Percentiles rank a stretch among this genome's conserved stretches.
phyloP scores from a whole-genome alignment of 1,140 invertebrate species.

The Anoplolepis gracilipes region DNA sequence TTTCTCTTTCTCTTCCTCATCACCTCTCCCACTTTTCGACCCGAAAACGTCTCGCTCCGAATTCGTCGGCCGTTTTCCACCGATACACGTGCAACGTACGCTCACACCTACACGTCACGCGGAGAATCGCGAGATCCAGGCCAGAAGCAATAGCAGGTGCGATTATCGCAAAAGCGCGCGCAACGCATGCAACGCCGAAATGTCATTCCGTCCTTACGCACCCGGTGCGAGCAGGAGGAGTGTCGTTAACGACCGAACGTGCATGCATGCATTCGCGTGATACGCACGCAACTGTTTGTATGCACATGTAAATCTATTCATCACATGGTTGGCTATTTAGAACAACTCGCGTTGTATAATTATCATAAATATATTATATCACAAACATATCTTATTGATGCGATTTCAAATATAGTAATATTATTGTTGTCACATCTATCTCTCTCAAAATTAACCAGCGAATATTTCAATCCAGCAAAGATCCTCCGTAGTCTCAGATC shows the following conservation, averaged over 20 bases:
- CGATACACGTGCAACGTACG: neutral
- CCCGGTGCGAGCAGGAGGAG: slow-evolving; percentile 56
- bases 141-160: slow-evolving; percentile 72
- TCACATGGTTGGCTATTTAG: neutral
- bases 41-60: slow-evolving; percentile 19
- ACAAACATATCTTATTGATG: neutral
- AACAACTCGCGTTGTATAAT: neutral
- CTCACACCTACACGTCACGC: neutral
- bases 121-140: neutral
- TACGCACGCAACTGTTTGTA: neutral
- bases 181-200: slow-evolving; percentile 70
- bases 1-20: neutral
- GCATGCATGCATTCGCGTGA: slow-evolving; percentile 54
- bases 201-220: slow-evolving; percentile 72
- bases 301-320: slow-evolving; percentile 7
- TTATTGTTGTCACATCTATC: too few relatives aligned
- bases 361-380: neutral
- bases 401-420: neutral
- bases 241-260: slow-evolving; percentile 66
- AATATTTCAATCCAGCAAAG: neutral
- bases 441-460: too few relatives aligned
- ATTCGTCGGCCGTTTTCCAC: slow-evolving; percentile 23
- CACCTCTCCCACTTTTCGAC: slow-evolving; percentile 14
- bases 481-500: neutral
- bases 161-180: slow-evolving; percentile 73